These are phyloP conservation scores for Ptychadena robeensis DNA, from an alignment of 2,797 vertebrate genomes.

Conservation along the genomic window DNA sequence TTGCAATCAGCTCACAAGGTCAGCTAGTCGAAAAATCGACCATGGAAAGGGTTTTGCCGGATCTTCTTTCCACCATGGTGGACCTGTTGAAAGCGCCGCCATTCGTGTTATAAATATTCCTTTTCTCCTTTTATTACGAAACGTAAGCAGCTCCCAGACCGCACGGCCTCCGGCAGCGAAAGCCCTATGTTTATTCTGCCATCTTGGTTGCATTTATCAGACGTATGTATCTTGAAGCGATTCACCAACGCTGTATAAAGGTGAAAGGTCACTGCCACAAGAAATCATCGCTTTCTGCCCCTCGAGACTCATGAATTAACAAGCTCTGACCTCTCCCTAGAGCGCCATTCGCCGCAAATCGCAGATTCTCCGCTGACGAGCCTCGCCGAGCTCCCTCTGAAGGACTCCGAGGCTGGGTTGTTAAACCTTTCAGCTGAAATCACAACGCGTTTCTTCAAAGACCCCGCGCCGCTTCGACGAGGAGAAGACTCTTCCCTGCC, in stretches of 20 bases:
- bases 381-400: not conserved
- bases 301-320: not conserved
- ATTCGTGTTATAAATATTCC: no score
- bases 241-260: not conserved
- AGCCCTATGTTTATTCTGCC: not conserved
- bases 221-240: not conserved
- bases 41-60: no score
- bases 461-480: not conserved
- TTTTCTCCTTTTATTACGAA: no score
- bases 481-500: not conserved
- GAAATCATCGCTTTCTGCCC: not conserved
- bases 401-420: not conserved
- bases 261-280: not conserved
- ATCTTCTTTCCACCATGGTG: no score
- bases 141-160: no score
- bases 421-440: not conserved
- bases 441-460: not conserved
- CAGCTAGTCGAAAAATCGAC: no score
- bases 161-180: no score
- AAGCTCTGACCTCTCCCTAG: constrained; percentile 7
- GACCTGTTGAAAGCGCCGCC: no score
- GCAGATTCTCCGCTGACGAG: not conserved
- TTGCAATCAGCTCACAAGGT: no score
- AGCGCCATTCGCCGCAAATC: constrained; percentile 2
- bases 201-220: not conserved